Conservation (phyloP, 2,888 invertebrate species). For the Elegia similella region DNA sequence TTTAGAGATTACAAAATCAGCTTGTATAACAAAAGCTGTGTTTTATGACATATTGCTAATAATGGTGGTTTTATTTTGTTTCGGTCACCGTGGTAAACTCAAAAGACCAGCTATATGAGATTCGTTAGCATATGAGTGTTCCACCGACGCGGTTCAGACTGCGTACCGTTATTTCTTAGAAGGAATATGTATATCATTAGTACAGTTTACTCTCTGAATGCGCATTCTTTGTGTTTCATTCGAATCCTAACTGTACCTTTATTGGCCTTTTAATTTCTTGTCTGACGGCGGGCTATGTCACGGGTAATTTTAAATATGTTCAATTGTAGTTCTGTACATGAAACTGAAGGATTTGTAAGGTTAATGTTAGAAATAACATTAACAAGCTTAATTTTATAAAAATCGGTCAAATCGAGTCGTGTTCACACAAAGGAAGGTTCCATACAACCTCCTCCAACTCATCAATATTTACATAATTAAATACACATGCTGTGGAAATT, state of each 20-base stretch:
- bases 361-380: background rate
- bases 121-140: background rate
- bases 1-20: too few species aligned
- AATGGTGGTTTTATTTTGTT: too few species aligned
- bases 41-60: too few species aligned
- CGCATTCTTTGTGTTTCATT: constrained; percentile 32
- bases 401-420: too few species aligned
- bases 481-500: too few species aligned
- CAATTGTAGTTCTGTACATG: background rate
- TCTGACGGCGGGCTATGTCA: background rate
- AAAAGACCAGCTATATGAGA: background rate
- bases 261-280: constrained; percentile 14
- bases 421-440: too few species aligned
- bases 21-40: too few species aligned
- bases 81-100: background rate
- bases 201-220: constrained; percentile 38
- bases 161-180: constrained; percentile 41
- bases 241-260: constrained; percentile 33
- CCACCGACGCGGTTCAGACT: constrained; percentile 19
- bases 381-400: too few species aligned
- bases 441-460: too few species aligned
- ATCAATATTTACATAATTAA: too few species aligned
- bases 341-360: too few species aligned
- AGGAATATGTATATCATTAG: constrained; percentile 45
- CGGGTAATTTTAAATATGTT: background rate